Conservation (phyloP, 2,888 invertebrate genomes). For the Oeneis ivallda region DNA sequence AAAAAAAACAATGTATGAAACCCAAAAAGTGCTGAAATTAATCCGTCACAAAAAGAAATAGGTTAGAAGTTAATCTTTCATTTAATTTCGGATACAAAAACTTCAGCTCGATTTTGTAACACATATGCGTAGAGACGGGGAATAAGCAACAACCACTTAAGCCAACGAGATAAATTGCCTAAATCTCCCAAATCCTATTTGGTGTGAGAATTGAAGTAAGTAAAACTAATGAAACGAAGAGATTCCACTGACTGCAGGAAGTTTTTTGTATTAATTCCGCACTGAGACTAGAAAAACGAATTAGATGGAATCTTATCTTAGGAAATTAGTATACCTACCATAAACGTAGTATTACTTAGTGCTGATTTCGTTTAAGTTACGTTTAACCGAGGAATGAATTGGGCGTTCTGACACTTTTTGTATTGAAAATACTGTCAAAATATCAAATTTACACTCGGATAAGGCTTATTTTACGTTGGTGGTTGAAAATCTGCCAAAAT, state of each 20-base stretch:
- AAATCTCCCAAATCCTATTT: slow-evolving; percentile 34
- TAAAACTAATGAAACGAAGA: slow-evolving; percentile 33
- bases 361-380: no score
- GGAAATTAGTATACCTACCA: background rate
- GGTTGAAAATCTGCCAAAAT: no score
- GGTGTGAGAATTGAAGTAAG: slow-evolving; percentile 33
- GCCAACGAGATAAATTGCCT: slow-evolving; percentile 35
- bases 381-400: no score
- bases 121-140: slow-evolving; percentile 8
- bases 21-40: no score
- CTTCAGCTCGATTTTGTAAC: background rate
- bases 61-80: background rate
- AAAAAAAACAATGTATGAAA: no score
- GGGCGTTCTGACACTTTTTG: no score
- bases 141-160: slow-evolving; percentile 31
- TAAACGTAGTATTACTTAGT: background rate
- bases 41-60: no score
- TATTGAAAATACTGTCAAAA: no score
- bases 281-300: background rate
- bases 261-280: slow-evolving; percentile 5
- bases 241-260: slow-evolving; percentile 4
- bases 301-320: background rate
- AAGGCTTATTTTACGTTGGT: no score
- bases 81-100: background rate
- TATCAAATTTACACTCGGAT: no score